Percentiles rank a stretch among this genome's conserved stretches.
These are phyloP conservation scores for Lucilia cuprina DNA, from an alignment of 1,140 invertebrate species.

Conservation along the genomic window DNA sequence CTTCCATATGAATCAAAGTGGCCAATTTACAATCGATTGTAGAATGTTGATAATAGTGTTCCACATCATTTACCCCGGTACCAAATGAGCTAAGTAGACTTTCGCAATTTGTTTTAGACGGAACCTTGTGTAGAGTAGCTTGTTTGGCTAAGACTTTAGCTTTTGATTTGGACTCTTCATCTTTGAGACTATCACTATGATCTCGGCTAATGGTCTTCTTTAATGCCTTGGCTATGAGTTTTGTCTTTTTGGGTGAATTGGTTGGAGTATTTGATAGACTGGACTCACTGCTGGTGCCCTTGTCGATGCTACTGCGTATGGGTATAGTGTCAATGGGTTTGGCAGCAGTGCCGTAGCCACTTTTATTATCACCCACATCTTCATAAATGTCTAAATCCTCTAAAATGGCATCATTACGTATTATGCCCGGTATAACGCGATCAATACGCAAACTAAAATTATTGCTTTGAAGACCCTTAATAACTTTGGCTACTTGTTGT, in stretches of 20 bases:
- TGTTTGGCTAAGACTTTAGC: not conserved
- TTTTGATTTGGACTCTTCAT: conserved; percentile 38
- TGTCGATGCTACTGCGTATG: conserved; percentile 18
- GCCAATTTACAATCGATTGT: conserved; percentile 67
- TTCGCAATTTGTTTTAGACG: conserved; percentile 21
- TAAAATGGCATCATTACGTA: conserved; percentile 58
- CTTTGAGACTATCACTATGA: conserved; percentile 43
- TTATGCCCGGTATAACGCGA: conserved; percentile 62
- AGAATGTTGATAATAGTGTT: conserved; percentile 59
- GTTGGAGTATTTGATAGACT: conserved; percentile 52
- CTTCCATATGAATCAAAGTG: conserved; percentile 70
- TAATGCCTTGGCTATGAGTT: conserved; percentile 55
- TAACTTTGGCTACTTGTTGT: conserved; percentile 75
- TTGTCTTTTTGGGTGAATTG: conserved; percentile 58
- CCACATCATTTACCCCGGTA: conserved; percentile 42
- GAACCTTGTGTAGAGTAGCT: conserved; percentile 38
- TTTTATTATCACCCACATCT: conserved; percentile 49
- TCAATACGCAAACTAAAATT: conserved; percentile 69
- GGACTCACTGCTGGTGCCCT: conserved; percentile 48
- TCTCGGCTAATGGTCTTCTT: conserved; percentile 56
- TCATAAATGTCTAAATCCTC: conserved; percentile 59
- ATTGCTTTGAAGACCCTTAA: conserved; percentile 60
- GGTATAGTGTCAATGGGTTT: conserved; percentile 16
- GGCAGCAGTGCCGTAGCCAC: conserved; percentile 12
- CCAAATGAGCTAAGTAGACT: not conserved